Evolutionary conservation across 2,888 invertebrate genomes (phyloP).

Genomic region (Odontocolon sp.): DNA sequence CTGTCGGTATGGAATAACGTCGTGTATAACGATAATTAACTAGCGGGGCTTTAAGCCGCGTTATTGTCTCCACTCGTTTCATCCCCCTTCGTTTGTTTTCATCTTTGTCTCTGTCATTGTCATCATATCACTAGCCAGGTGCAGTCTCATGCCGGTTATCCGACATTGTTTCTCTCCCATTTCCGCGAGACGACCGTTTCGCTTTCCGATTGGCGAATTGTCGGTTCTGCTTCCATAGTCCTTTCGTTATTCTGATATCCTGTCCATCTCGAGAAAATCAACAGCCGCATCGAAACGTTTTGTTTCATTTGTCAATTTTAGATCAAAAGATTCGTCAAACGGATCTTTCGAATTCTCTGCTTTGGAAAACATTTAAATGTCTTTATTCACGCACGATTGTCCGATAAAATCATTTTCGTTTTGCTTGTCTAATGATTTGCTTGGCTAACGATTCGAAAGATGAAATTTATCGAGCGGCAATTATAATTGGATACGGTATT

Average conservation of each 20-base stretch:
- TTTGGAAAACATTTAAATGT: too few species aligned
- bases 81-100: constrained; percentile 30
- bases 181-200: constrained; percentile 31
- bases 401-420: too few species aligned
- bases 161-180: constrained; percentile 48
- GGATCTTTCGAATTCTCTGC: too few species aligned
- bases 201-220: constrained; percentile 37
- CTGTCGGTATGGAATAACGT: constrained; percentile 27
- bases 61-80: constrained; percentile 47
- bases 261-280: constrained; percentile 1
- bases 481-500: constrained; percentile 43
- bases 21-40: constrained; percentile 49
- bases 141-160: constrained; percentile 11
- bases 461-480: constrained; percentile 12
- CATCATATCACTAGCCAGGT: neutral
- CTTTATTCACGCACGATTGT: too few species aligned
- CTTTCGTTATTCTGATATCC: neutral
- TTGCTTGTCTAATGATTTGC: too few species aligned
- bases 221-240: neutral
- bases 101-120: constrained; percentile 7
- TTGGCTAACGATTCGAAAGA: constrained; percentile 13
- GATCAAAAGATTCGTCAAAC: neutral
- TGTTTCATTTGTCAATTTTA: neutral
- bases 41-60: constrained; percentile 27
- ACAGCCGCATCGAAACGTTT: constrained; percentile 4